Base-by-base conservation (phyloP, 2,888 invertebrate species). In the Metellina segmentata region DNA sequence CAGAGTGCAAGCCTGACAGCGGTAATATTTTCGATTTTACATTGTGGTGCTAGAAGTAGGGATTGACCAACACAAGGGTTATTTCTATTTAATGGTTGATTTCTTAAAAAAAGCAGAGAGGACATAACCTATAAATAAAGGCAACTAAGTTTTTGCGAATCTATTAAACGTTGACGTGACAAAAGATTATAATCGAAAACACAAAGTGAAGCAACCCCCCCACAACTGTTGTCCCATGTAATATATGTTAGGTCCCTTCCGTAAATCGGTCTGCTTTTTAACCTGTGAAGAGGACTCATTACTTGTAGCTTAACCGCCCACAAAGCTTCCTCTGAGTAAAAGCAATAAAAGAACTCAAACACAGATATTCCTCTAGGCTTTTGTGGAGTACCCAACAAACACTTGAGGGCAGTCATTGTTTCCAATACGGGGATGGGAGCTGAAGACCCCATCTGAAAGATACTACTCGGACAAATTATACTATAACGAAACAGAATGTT, bases 261-360 rank as follows among this genome's bases (percentile, higher is more conserved):
- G 11, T n/a, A 74, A 74, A 74, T 74, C 34, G 48, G 34, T 34
- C 34, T 13, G 74, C 20, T 48, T 74, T 74, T 74, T 74, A 48
- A 74, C 52, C 77, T 52, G 77, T n/a, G 69, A 69, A 61, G 61
- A 52, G 81, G 20, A 7, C 81, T 61, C 19, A 81, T 69, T 81
- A 34, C 61, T 74, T 19, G 74, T 6, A 74, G 74, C 74, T 74
- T 74, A 74, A 20, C 51, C 61, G n/a, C 61, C 81, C 11, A 53
- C 81, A 61, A 61, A 61, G 81, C 61, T 20, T 20, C 20, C 61
- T 8, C 20, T 7, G 61, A 20, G 61, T 19, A 20, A 20, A 61
- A 52, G 61, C 53, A 81, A 81, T 81, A 61, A 81, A 81, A 81
- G 81, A 81, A 69, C 19, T 81, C 61, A 81, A 81, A 81, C 81